Base-by-base conservation (phyloP, 2,888 invertebrate genomes). In the Periphyllus acericola region DNA sequence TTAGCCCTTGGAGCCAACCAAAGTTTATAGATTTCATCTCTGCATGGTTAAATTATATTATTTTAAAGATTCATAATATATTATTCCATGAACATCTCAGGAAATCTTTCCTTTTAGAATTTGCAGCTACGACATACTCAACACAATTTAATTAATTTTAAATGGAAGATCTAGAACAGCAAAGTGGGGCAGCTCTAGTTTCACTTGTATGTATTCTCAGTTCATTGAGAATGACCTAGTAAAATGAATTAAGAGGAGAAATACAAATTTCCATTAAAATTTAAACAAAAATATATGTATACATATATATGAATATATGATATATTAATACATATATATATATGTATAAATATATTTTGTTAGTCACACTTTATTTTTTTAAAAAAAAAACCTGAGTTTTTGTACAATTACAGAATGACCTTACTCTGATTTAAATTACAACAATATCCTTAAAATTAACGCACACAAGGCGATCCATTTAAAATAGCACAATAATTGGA, bases 381-480 rank as follows among this genome's bases (percentile, higher is more conserved):
- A n/a, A n/a, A 29, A 76, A 46, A 40, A 74, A 46, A 66, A 72
- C 17, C 1, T 25, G 11, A 72, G 8, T 46, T 84, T 60, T 84
- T 84, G n/a, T 76, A 84, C 40, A 84, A 84, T 84, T 68, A 46
- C 66, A 84, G 66, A 21, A 75, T 17, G 19, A 78, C 34, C 25
- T 84, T 76, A 17, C 14, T 29, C 40, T 21, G 29, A 34, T 46
- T 52, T 60, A 11, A n/a, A 76, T 34, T 84, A 76, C 60, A 75
- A 83, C 66, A 76, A 68, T 68, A 76, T 66, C 68, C 66, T 60
- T 83, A 78, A 29, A 68, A 40, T 66, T 32, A 75, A 71, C 36
- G 25, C 32, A 83, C 17, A 60, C 17, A 3, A 66, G 55, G 25
- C 40, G 17, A 66, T 76, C 25, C 25, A 76, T 68, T 84, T 46